Percentiles rank a stretch among this genome's conserved stretches.
These are phyloP conservation scores for Cosmia pyralina DNA, from an alignment of 2,888 invertebrate species.

Conservation along the genomic window DNA sequence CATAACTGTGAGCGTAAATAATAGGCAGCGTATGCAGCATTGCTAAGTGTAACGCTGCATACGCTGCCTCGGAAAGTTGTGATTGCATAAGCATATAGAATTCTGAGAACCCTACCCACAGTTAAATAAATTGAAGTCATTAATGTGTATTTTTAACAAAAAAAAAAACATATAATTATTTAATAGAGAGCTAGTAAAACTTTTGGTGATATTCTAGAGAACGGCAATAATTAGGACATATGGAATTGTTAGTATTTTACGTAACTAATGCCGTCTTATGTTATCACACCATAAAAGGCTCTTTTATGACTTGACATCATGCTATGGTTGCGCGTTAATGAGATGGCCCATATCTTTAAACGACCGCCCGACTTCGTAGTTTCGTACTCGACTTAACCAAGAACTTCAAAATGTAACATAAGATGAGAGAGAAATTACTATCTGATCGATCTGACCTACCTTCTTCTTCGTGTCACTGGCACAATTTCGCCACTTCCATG, in stretches of 20 bases:
- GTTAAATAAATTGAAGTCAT: no score
- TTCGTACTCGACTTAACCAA: background rate
- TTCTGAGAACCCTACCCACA: no score
- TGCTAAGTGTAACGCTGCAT: no score
- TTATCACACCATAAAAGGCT: constrained; percentile 33
- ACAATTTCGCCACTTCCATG: no score
- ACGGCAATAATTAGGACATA: background rate
- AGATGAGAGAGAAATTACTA: background rate
- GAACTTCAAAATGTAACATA: background rate
- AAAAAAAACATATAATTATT: background rate
- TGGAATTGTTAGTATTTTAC: background rate
- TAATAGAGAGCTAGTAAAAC: no score
- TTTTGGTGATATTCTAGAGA: background rate
- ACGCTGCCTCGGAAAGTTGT: no score
- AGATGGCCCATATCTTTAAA: constrained; percentile 18
- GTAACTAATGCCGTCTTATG: constrained; percentile 11
- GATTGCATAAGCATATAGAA: no score
- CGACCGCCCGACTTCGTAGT: background rate
- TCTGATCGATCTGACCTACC: no score
- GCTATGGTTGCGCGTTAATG: constrained; percentile 31
- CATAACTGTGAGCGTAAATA: no score
- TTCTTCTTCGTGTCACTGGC: no score
- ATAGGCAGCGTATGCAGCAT: no score
- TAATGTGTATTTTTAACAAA: background rate
- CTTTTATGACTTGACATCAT: constrained; percentile 28